Base-by-base conservation (phyloP, 2,888 invertebrate species). In the Apocheima hispidaria region DNA sequence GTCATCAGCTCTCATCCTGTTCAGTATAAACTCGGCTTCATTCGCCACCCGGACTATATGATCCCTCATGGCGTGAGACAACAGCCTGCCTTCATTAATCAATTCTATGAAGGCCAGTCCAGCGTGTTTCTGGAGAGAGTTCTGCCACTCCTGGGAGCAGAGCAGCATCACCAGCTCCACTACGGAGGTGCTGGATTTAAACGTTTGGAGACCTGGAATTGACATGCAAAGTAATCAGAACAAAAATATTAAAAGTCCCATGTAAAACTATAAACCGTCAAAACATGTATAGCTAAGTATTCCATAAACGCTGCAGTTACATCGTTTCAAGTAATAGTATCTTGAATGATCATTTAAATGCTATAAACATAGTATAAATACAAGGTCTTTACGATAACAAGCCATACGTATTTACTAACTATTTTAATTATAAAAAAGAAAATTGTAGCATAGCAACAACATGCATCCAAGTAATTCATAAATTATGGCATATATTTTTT, bases 131-230 rank as follows among this genome's bases (percentile, higher is more conserved):
- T 99, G 99, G 50, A 99, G 93, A 0, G 99, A 99, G 92, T 99
- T 99, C 93, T 99, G 99, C 99, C 99, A 99, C 91, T 99, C 99
- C 92, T 99, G 99, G 0, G 99, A 99, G 90, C 99, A 99, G 57
- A 99, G 94, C 80, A 99, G 90, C 99, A 99, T 99, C 62, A 99
- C 99, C 66, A 99, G 93, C 83, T 99, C 99, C 36, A 99, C 99
- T 0, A 99, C 99, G 0, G 99, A 99, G 49, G 97, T 98, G 80
- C 98, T 98, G 81, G 98, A 98, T 86, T 99, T 99, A 90, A 99
- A 97, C 0, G 99, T 99, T 70, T 98, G 98, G 73, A 99, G 93
- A 56, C 99, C 97, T 97, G 86, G 20, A 84, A 78, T 60, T n/a
- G 23, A 40, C 1, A 7, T 23, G 4, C n/a, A 3, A 16, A 20